Conservation (phyloP, 53 echinoderm and acorn worm genomes). For the Temnopleurus reevesii region DNA sequence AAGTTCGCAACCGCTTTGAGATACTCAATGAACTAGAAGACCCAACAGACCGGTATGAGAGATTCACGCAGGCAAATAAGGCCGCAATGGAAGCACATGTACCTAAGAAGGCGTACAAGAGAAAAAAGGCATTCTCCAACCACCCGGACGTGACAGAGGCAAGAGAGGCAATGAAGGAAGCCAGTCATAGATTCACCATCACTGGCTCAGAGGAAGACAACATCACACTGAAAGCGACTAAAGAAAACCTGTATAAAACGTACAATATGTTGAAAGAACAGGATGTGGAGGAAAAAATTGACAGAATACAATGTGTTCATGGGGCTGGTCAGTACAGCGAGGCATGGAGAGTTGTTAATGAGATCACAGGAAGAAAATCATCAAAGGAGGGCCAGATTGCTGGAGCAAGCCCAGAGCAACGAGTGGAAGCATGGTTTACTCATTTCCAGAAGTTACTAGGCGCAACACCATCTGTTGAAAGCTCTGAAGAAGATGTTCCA, state of each 20-base stretch:
- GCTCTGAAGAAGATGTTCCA: slow-evolving; percentile 19
- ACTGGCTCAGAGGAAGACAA: background rate
- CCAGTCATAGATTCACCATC: background rate
- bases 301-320: slow-evolving; percentile 2
- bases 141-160: slow-evolving; percentile 33
- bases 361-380: slow-evolving; percentile 34
- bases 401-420: slow-evolving; percentile 57
- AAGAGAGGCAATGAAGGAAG: slow-evolving; percentile 13
- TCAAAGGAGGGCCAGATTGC: slow-evolving; percentile 59
- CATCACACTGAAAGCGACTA: slow-evolving; percentile 5
- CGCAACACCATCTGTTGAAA: background rate
- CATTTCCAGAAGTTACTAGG: slow-evolving; percentile 57
- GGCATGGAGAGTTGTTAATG: slow-evolving; percentile 44
- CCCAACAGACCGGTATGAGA: background rate
- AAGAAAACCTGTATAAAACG: slow-evolving; percentile 6
- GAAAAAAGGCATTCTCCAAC: background rate
- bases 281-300: slow-evolving; percentile 34
- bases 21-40: background rate
- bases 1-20: slow-evolving; percentile 22
- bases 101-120: background rate
- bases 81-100: slow-evolving; percentile 38
- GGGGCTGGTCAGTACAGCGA: background rate
- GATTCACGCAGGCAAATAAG: slow-evolving; percentile 44
- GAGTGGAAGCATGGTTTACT: slow-evolving; percentile 56
- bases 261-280: slow-evolving; percentile 49